phyloP scores from a whole-genome alignment of 2,113 vertebrate genomes.

The Vulpes ferrilata region DNA sequence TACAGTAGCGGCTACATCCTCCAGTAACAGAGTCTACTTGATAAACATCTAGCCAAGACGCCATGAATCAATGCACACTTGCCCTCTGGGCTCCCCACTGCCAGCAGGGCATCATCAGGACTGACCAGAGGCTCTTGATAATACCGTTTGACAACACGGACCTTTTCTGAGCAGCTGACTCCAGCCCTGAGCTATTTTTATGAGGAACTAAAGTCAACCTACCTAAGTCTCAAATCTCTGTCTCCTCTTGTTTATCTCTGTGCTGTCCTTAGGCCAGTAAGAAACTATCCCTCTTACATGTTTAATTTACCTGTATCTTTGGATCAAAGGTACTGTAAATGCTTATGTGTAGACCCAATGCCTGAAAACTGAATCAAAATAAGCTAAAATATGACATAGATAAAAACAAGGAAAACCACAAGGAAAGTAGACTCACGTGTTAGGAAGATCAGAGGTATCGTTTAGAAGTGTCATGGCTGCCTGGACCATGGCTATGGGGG shows the following conservation, averaged over 20 bases:
- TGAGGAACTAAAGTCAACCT: neutral
- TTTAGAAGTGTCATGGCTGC: constrained; percentile 93
- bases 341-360: neutral
- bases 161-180: neutral
- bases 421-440: constrained; percentile 88
- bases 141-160: neutral
- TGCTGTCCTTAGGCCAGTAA: neutral
- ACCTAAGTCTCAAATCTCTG: neutral
- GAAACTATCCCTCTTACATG: neutral
- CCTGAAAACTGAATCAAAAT: constrained; percentile 53
- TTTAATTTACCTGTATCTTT: constrained; percentile 28
- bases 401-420: constrained; percentile 21
- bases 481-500: constrained; percentile 96
- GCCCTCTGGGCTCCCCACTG: neutral
- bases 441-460: constrained; percentile 92
- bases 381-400: neutral
- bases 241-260: neutral
- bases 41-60: neutral
- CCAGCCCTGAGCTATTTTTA: neutral
- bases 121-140: neutral
- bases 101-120: no score
- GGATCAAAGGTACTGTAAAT: constrained; percentile 3
- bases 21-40: neutral
- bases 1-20: neutral
- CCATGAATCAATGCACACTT: neutral